Conservation (phyloP, 2,888 invertebrate species). For the Acanthosepion esculentum region DNA sequence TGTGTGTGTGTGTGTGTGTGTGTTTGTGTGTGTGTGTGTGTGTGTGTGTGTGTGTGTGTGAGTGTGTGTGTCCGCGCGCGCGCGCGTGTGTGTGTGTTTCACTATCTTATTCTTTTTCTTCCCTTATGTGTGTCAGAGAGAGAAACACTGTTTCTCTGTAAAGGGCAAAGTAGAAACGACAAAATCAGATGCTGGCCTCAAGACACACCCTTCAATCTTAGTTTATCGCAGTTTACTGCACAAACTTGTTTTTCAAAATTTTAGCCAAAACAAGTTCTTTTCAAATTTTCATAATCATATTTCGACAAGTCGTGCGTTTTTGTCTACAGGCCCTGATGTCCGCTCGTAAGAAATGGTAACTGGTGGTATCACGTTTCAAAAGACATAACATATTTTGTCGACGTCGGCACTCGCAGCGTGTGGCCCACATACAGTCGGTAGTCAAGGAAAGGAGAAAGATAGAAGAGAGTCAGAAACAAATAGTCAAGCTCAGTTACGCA, state of each 20-base stretch:
- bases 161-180: not conserved
- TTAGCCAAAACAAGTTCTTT: constrained; percentile 1
- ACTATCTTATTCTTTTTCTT: not conserved
- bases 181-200: not conserved
- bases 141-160: not conserved
- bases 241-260: not conserved
- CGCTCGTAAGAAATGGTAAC: not conserved
- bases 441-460: not conserved
- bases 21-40: too few relatives aligned
- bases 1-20: too few relatives aligned
- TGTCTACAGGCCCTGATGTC: not conserved
- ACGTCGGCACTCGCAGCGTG: not conserved
- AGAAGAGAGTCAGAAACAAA: not conserved
- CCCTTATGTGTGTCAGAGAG: not conserved
- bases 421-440: not conserved
- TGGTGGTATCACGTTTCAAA: not conserved
- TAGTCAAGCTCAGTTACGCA: not conserved
- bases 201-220: not conserved
- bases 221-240: not conserved
- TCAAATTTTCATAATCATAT: not conserved
- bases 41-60: too few relatives aligned
- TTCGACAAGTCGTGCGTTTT: not conserved
- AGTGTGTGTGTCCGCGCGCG: too few relatives aligned
- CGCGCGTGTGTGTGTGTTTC: too few relatives aligned
- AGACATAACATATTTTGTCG: not conserved